Evolutionary conservation across 2,113 vertebrate species (phyloP).

Genomic region (Dicerorhinus sumatrensis): DNA sequence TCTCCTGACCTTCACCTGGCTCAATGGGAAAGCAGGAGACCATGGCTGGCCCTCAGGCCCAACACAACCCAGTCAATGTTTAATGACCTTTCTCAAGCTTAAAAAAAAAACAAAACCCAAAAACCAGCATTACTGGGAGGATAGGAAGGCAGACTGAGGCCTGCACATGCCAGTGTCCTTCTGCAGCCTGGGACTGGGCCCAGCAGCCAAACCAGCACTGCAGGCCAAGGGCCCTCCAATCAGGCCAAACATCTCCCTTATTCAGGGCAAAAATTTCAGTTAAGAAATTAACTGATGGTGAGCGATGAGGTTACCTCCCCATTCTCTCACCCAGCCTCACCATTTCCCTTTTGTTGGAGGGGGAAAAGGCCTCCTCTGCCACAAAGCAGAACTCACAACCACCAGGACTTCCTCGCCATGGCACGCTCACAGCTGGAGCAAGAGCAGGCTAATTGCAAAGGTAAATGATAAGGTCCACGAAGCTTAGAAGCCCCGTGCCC

Average conservation of each 20-base stretch:
- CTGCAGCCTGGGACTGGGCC: not conserved
- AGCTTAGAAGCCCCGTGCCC: not conserved
- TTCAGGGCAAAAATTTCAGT: not conserved
- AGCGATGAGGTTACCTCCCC: rapidly evolving
- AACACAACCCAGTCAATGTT: not conserved
- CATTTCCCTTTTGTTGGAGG: not conserved
- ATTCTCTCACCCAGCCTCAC: not conserved
- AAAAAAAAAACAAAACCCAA: not conserved
- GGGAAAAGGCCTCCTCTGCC: not conserved
- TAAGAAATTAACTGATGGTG: not conserved
- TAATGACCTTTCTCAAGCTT: not conserved
- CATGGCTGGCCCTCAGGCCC: not conserved
- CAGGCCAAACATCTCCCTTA: not conserved
- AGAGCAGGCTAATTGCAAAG: not conserved
- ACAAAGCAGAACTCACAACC: slow-evolving; percentile 32
- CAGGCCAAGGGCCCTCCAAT: not conserved
- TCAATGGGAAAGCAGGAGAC: not conserved
- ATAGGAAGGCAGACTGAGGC: not conserved
- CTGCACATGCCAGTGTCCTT: not conserved
- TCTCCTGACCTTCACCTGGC: not conserved
- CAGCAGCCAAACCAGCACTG: not conserved
- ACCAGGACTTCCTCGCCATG: slow-evolving; percentile 18
- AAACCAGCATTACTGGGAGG: not conserved
- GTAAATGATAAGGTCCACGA: not conserved
- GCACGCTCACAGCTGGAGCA: not conserved